Percentiles rank a stretch among this genome's conserved stretches.
Evolutionary conservation across 2,797 vertebrate genomes (phyloP).

Genomic region (Coregonus suidteri): DNA sequence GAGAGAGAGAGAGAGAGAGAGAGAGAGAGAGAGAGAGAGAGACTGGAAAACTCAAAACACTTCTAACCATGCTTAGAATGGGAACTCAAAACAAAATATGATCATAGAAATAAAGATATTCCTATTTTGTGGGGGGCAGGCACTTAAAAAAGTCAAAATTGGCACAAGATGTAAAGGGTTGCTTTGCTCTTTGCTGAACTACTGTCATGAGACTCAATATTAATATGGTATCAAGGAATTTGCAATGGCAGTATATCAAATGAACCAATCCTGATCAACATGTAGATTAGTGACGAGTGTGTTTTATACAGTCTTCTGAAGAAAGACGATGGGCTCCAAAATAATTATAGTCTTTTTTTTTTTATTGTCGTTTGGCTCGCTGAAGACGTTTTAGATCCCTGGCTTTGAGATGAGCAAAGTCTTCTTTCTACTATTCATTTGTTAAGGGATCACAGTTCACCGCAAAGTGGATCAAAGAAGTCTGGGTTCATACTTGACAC

Average conservation of each 20-base stretch:
- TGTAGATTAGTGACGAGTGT: conserved; percentile 16
- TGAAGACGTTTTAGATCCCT: conserved; percentile 3
- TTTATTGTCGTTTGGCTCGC: conserved; percentile 34
- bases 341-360: conserved; percentile 33
- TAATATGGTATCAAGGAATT: conserved; percentile 24
- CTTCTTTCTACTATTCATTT: neutral
- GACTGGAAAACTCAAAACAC: conserved; percentile 34
- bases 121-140: neutral
- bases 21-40: too few relatives aligned
- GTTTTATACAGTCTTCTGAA: conserved; percentile 28
- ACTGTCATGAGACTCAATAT: conserved; percentile 2
- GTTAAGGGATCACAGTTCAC: conserved; percentile 28
- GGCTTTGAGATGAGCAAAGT: neutral
- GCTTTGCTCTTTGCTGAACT: conserved; percentile 19
- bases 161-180: conserved; percentile 28
- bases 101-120: neutral
- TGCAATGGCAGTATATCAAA: conserved; percentile 32
- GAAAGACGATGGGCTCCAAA: conserved; percentile 44
- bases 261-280: conserved; percentile 1
- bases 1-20: too few relatives aligned
- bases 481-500: conserved; percentile 13
- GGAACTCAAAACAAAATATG: conserved; percentile 16
- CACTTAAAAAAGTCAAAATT: conserved; percentile 1
- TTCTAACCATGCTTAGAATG: conserved; percentile 23
- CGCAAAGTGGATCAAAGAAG: conserved; percentile 3